These are phyloP conservation scores for Drosophila neotestacea DNA, from an alignment of 2,888 invertebrate species.

Conservation along the genomic window DNA sequence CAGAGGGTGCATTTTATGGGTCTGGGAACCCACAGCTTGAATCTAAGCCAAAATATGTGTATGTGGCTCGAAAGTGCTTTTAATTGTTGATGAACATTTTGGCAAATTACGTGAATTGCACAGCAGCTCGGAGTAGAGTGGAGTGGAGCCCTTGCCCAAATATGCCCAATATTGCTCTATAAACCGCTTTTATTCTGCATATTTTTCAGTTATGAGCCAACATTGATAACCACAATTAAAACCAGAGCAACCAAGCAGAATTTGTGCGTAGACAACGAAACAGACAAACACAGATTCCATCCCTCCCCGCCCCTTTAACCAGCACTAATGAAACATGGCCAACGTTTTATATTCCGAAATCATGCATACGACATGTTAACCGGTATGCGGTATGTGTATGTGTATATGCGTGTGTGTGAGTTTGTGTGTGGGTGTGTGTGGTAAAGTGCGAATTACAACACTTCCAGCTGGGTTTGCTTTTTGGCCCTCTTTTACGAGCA, in stretches of 20 bases:
- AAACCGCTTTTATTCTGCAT: slow-evolving; percentile 33
- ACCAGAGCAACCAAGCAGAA: slow-evolving; percentile 58
- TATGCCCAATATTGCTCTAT: slow-evolving; percentile 37
- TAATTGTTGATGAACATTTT: slow-evolving; percentile 67
- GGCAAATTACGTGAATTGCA: slow-evolving; percentile 55
- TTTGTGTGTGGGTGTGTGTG: slow-evolving; percentile 28
- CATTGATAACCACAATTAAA: slow-evolving; percentile 69
- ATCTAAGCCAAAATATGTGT: slow-evolving; percentile 30
- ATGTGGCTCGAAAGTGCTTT: slow-evolving; percentile 58
- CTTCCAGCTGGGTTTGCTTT: slow-evolving; percentile 52
- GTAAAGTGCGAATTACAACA: slow-evolving; percentile 72
- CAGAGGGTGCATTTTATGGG: slow-evolving; percentile 33
- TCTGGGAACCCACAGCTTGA: slow-evolving; percentile 1
- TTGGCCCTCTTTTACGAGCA: slow-evolving; percentile 43
- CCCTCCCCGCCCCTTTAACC: not conserved
- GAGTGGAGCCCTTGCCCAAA: slow-evolving; percentile 4
- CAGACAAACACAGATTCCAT: slow-evolving; percentile 6
- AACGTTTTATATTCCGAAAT: slow-evolving; percentile 49
- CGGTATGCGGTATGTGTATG: slow-evolving; percentile 36
- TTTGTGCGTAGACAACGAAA: slow-evolving; percentile 45
- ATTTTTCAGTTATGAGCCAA: slow-evolving; percentile 58
- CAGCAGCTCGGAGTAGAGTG: not conserved
- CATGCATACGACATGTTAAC: slow-evolving; percentile 65
- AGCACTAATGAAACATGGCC: slow-evolving; percentile 33
- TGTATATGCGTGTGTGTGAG: slow-evolving; percentile 30